phyloP scores from a whole-genome alignment of 2,797 vertebrate genomes.

The Scleropages formosus region DNA sequence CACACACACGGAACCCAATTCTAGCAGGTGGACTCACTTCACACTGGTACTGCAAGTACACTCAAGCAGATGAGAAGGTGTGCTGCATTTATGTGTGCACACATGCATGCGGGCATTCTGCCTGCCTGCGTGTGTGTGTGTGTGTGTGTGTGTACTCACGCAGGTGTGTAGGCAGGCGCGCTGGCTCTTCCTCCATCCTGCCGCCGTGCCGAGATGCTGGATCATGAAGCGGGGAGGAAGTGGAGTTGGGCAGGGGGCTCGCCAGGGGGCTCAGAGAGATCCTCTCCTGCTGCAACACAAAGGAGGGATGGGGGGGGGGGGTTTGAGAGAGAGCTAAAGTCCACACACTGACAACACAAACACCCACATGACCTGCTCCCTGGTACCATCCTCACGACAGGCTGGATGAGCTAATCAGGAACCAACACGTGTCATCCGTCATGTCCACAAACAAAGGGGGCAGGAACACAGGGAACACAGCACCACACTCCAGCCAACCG shows the following conservation, averaged over 20 bases:
- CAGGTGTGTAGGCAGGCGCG: constrained; percentile 89
- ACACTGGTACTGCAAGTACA: neutral
- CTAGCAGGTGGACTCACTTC: too few species aligned
- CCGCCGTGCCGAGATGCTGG: constrained; percentile 77
- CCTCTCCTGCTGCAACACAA: constrained; percentile 91
- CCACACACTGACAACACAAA: neutral
- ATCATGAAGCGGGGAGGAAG: constrained; percentile 89
- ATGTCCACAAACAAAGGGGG: too few species aligned
- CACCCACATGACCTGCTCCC: neutral
- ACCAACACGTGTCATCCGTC: too few species aligned
- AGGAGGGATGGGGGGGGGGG: too few species aligned
- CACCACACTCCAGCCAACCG: too few species aligned
- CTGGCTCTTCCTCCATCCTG: constrained; percentile 90
- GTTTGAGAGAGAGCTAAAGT: neutral
- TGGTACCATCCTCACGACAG: too few species aligned
- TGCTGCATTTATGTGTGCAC: constrained; percentile 4
- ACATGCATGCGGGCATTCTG: neutral
- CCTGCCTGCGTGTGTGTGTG: neutral
- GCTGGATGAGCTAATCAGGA: too few species aligned
- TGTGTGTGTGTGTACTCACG: too few species aligned
- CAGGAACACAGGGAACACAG: too few species aligned
- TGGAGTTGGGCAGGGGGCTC: constrained; percentile 87
- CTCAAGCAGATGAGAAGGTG: neutral
- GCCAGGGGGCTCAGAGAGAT: constrained; percentile 91
- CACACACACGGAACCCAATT: too few species aligned